Percentiles rank a stretch among this genome's conserved stretches.
Conservation (phyloP, 1,140 invertebrate species). For the Monochamus saltuarius region DNA sequence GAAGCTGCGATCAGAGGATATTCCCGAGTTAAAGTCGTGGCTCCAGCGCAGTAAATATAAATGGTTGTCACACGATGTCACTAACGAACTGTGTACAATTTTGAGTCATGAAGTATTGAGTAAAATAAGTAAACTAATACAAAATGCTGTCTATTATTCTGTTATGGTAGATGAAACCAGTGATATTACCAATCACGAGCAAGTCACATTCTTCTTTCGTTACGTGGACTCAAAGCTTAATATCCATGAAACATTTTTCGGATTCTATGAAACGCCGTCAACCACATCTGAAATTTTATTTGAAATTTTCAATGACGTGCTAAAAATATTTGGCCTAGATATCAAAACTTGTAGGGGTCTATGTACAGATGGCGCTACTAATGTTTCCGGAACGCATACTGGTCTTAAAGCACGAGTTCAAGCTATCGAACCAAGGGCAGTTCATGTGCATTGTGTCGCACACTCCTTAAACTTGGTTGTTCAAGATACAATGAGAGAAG, state of each 20-base stretch:
- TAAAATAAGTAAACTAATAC: slow-evolving; percentile 6
- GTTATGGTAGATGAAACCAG: slow-evolving; percentile 19
- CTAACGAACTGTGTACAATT: too few species aligned
- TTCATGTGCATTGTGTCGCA: slow-evolving; percentile 38
- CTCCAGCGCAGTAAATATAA: too few species aligned
- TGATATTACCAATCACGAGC: slow-evolving; percentile 16
- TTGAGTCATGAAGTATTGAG: too few species aligned
- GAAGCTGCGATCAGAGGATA: too few species aligned
- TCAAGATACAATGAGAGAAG: slow-evolving; percentile 30
- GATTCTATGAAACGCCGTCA: slow-evolving; percentile 26
- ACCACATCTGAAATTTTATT: slow-evolving; percentile 31
- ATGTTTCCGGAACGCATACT: slow-evolving; percentile 32
- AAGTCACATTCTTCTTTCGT: slow-evolving; percentile 16
- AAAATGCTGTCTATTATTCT: slow-evolving; percentile 17
- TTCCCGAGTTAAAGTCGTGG: too few species aligned
- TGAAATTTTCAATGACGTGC: slow-evolving; percentile 27
- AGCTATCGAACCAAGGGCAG: slow-evolving; percentile 32
- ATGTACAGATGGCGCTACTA: slow-evolving; percentile 37
- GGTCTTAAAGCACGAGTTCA: slow-evolving; percentile 32
- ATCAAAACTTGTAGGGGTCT: slow-evolving; percentile 34
- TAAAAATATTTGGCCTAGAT: slow-evolving; percentile 28
- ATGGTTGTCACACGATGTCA: too few species aligned
- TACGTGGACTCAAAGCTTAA: slow-evolving; percentile 14
- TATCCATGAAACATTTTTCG: slow-evolving; percentile 32
- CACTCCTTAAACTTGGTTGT: slow-evolving; percentile 37